Conservation (phyloP, 2,797 vertebrate species). For the Harpagifer antarcticus region DNA sequence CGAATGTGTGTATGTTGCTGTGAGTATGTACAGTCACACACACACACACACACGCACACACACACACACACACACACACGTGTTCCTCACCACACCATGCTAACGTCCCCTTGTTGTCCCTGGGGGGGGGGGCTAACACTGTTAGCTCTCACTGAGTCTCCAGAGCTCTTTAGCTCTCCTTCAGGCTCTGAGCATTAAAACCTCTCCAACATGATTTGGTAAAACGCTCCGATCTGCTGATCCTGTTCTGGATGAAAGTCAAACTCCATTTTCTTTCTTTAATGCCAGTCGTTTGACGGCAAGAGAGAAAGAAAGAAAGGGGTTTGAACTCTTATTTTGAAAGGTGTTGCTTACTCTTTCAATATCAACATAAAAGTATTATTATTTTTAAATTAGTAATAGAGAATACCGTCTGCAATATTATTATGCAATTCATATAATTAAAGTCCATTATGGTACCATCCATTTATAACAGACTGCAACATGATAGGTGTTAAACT, state of each 20-base stretch:
- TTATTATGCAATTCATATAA: conserved; percentile 6
- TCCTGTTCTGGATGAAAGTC: conserved; percentile 85
- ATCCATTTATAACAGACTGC: not conserved
- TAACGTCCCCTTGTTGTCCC: conserved; percentile 56
- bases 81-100: conserved; percentile 65
- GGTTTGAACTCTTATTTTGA: conserved; percentile 15
- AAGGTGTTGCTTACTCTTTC: not conserved
- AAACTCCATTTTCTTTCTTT: conserved; percentile 84
- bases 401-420: not conserved
- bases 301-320: conserved; percentile 18
- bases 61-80: not conserved
- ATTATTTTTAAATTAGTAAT: not conserved
- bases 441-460: not conserved
- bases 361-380: not conserved
- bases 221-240: conserved; percentile 82
- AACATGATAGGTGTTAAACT: not conserved
- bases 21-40: too few species aligned
- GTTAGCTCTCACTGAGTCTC: conserved; percentile 82
- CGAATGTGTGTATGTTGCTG: too few species aligned
- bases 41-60: too few species aligned
- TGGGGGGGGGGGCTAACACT: conserved; percentile 82
- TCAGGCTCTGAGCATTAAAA: conserved; percentile 85
- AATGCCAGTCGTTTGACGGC: conserved; percentile 72
- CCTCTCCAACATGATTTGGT: conserved; percentile 86
- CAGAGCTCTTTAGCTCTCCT: conserved; percentile 79